Evolutionary conservation across 2,797 vertebrate species (phyloP).

Genomic region (Austrolebias charrua): DNA sequence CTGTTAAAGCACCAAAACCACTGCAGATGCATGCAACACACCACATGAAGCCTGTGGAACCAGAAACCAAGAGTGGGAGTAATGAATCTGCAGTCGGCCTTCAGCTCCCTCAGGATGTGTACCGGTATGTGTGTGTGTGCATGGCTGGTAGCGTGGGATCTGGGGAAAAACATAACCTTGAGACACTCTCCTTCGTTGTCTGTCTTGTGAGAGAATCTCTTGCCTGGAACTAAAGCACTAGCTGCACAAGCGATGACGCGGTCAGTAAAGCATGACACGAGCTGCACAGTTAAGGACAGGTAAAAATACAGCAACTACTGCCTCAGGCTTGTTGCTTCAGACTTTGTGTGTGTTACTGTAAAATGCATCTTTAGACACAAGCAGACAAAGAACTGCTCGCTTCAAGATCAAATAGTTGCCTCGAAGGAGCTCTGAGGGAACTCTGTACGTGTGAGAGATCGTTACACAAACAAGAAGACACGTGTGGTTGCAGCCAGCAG

Average conservation of each 20-base stretch:
- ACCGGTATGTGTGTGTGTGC: conserved; percentile 14
- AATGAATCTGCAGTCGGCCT: conserved; percentile 61
- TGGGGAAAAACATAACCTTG: conserved; percentile 70
- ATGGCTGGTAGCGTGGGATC: conserved; percentile 39
- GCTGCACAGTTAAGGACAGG: conserved; percentile 36
- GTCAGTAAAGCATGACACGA: conserved; percentile 40
- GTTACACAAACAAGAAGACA: conserved; percentile 58
- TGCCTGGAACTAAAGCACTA: conserved; percentile 59
- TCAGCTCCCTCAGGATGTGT: conserved; percentile 35
- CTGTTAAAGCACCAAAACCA: conserved; percentile 20
- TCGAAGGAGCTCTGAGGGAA: conserved; percentile 34
- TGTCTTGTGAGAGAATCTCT: conserved; percentile 56
- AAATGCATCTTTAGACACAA: conserved; percentile 24
- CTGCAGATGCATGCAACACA: conserved; percentile 48
- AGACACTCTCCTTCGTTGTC: conserved; percentile 50
- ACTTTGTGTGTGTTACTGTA: conserved; percentile 20
- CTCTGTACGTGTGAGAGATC: conserved; percentile 43
- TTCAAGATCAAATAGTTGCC: conserved; percentile 50
- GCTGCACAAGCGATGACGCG: conserved; percentile 56
- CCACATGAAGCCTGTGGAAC: conserved; percentile 39
- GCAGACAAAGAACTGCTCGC: conserved; percentile 17
- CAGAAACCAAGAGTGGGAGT: conserved; percentile 49
- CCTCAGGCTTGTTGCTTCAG: conserved; percentile 36
- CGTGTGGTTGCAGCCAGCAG: conserved; percentile 48
- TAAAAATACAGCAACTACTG: conserved; percentile 29